Base-by-base conservation (phyloP, 2,797 vertebrate genomes). In the Pachyuromys duprasi region DNA sequence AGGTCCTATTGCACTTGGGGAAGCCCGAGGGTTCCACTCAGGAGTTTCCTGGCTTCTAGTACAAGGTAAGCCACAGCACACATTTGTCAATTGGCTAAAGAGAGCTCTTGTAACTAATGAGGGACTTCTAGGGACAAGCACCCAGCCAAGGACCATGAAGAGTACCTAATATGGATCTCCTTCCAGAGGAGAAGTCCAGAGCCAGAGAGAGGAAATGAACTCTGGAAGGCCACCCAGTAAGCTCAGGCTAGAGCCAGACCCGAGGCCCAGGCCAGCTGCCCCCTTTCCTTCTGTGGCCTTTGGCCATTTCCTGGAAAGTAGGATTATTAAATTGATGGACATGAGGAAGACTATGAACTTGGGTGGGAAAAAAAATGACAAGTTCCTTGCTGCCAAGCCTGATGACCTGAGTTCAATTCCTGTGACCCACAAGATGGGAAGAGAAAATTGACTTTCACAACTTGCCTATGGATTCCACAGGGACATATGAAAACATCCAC, bases 291-390 rank as follows among this genome's bases (percentile, higher is more conserved):
- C 76, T 62, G 31, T 49, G 83, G 74, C 90, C 74, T 67, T 83
- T 60, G 72, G 78, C 78, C 84, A 74, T 70, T 96, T 96, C 86
- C 88, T 79, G 57, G 57, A 95, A 96, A 92, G 90, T 86, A 82
- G 55, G 55, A 57, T 91, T 95, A 92, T 95, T 92, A 86, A 96
- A 95, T 33, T 89, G 92, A 88, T 93, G 94, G 95, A 90, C 2
- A 18, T 63, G 69, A 96, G 91, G 70, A 89, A 86, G 86, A 74
- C 79, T 7, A 0, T 92, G 95, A 96, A 97, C 91, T 96, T 95
- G 92, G 90, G 93, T 80, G 70, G 49, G 42, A 82, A 93, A 86
- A 78, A 94, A 92, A 95, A 89, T 90, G 5, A 84, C 80, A 84
- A 49, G 62, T 49, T 49, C 31, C 82, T 49, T 49, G 65, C 31